Evolutionary conservation across 2,888 invertebrate genomes (phyloP).

Genomic region (Sarcophaga subvicina): DNA sequence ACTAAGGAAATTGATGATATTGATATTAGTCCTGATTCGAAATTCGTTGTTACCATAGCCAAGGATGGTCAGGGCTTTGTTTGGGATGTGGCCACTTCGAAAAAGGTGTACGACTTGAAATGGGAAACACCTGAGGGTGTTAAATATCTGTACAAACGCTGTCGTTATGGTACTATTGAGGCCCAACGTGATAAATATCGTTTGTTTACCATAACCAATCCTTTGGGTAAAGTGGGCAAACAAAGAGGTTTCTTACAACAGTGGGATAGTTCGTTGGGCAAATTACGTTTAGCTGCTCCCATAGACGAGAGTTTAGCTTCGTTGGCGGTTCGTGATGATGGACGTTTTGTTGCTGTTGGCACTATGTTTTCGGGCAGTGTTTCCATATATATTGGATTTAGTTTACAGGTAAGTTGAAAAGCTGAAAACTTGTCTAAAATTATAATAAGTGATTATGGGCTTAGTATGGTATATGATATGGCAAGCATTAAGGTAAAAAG

Average conservation of each 20-base stretch:
- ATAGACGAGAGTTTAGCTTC: conserved; percentile 91
- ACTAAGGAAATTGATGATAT: conserved; percentile 96
- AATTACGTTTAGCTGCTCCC: conserved; percentile 83
- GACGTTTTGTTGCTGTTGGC: conserved; percentile 94
- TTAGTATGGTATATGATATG: too few relatives aligned
- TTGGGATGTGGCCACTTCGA: conserved; percentile 88
- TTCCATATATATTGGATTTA: conserved; percentile 94
- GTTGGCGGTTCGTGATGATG: conserved; percentile 94
- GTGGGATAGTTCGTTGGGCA: conserved; percentile 88
- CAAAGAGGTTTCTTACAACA: conserved; percentile 89
- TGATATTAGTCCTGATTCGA: conserved; percentile 92
- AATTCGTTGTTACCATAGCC: conserved; percentile 90
- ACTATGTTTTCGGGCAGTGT: conserved; percentile 97
- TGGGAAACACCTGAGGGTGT: conserved; percentile 90
- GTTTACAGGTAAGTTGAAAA: conserved; percentile 86
- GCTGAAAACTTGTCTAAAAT: too few relatives aligned
- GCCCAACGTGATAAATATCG: conserved; percentile 86
- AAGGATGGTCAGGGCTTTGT: conserved; percentile 93
- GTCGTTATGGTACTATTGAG: conserved; percentile 90
- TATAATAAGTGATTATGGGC: too few relatives aligned
- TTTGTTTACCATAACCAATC: conserved; percentile 91
- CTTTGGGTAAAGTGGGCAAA: conserved; percentile 87
- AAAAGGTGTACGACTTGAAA: conserved; percentile 86
- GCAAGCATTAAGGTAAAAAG: too few relatives aligned
- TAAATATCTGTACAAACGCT: conserved; percentile 92